Evolutionary conservation across 1,140 invertebrate genomes (phyloP), one percentile per base, ranked within the genome.

Genomic region (Zaprionus ghesquierei): DNA sequence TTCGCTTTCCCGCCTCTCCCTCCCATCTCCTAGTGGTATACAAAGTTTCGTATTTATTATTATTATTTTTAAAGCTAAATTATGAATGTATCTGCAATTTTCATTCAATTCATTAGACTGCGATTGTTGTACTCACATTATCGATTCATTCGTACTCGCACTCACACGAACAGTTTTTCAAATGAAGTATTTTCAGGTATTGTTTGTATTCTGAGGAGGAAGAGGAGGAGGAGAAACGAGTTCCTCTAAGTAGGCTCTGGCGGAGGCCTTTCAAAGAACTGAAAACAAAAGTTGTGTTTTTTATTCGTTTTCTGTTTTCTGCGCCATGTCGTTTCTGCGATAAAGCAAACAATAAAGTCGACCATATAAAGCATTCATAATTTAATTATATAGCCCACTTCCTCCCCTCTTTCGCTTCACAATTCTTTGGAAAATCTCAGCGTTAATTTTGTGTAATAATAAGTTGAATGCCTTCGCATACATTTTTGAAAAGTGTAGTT

Each of bases 301-400:
- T 62, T 51, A 27, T 60, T 25, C 18, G 15, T 46, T 50, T 56
- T 22, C 58, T 31, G 27, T 60, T 50, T 49, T 69, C 31, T 23
- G 69, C 59, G 68, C 35, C 35, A 65, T 61, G 61, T 60, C 63
- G 69, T 72, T 62, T 54, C 61, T 20, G 69, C 62, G 77, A 85
- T 60, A 87, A 86, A 74, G 66, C 84, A 51, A 76, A 87, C 81
- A 86, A 87, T 86, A 75, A 82, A 79, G 66, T 73, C 79, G 71
- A 69, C 75, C 82, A 82, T 77, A 87, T 87, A 87, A 87, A 89
- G 84, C 82, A 89, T 86, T 86, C 82, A 86, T 86, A 87, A 86
- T 86, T 86, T 89, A 86, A 86, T 86, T 86, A 86, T 86, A 89
- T 73, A 82, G 82, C 75, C 78, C 51, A 55, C 60, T 68, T 59